phyloP scores from a whole-genome alignment of 2,888 invertebrate species.

The Acleris cristana region DNA sequence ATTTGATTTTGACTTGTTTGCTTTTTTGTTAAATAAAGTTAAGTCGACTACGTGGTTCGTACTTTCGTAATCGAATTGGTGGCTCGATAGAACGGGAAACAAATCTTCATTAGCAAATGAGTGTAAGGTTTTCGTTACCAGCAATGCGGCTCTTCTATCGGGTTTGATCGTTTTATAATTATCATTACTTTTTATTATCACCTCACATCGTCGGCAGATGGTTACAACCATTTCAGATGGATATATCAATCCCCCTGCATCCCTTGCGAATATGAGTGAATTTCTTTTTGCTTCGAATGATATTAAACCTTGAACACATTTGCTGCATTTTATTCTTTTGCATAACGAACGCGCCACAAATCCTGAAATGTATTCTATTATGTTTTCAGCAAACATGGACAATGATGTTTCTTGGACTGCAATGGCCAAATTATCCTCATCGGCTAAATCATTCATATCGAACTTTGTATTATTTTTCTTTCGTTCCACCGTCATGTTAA shows the following conservation, averaged over 20 bases:
- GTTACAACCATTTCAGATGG: slow-evolving; percentile 2
- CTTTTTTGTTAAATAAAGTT: too few relatives aligned
- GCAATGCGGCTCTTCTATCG: too few relatives aligned
- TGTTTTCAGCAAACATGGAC: slow-evolving; percentile 14
- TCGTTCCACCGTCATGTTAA: slow-evolving; percentile 3
- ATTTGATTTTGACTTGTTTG: too few relatives aligned
- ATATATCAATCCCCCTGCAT: background rate
- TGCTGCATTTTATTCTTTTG: slow-evolving; percentile 12
- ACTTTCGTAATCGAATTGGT: too few relatives aligned
- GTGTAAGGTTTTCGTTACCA: too few relatives aligned
- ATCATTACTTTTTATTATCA: slow-evolving; percentile 4
- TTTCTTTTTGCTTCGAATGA: slow-evolving; percentile 2
- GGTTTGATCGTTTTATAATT: background rate
- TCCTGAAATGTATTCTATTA: slow-evolving; percentile 15
- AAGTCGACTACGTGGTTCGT: too few relatives aligned
- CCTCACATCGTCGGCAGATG: slow-evolving; percentile 4
- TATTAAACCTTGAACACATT: slow-evolving; percentile 11
- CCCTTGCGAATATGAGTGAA: background rate
- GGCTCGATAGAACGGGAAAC: too few relatives aligned
- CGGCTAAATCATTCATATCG: background rate
- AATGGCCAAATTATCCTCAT: slow-evolving; percentile 4
- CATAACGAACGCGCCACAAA: slow-evolving; percentile 6
- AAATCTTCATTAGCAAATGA: too few relatives aligned
- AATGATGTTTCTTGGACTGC: background rate
- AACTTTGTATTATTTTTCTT: background rate